These are phyloP conservation scores for Alloplasta piceator DNA, from an alignment of 2,888 invertebrate species.

Conservation along the genomic window DNA sequence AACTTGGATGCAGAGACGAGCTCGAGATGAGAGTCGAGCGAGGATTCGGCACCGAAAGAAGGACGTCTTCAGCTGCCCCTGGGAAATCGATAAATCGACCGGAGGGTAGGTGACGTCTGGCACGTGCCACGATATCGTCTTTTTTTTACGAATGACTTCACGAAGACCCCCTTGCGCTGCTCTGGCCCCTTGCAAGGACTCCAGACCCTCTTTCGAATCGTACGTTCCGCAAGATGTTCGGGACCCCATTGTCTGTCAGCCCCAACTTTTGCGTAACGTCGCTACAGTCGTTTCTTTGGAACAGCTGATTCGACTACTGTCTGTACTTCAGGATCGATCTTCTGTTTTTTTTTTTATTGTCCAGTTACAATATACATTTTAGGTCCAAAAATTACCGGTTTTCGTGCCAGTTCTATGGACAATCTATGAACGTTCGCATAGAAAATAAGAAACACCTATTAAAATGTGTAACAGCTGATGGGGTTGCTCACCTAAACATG, in stretches of 20 bases:
- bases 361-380: constrained; percentile 38
- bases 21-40: constrained; percentile 65
- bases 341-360: constrained; percentile 27
- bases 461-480: too few species aligned
- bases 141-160: constrained; percentile 49
- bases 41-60: constrained; percentile 51
- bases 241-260: constrained; percentile 49
- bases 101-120: constrained; percentile 77
- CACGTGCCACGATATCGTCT: constrained; percentile 79
- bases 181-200: constrained; percentile 44
- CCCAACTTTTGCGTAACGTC: constrained; percentile 34
- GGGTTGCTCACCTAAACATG: background rate
- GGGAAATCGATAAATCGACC: constrained; percentile 78
- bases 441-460: background rate
- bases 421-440: background rate
- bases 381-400: background rate
- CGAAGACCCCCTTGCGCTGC: constrained; percentile 51
- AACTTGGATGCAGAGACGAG: constrained; percentile 5
- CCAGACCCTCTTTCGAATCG: constrained; percentile 39
- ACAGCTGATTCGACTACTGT: constrained; percentile 50
- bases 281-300: constrained; percentile 26
- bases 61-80: constrained; percentile 60
- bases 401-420: background rate
- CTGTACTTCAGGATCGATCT: constrained; percentile 15
- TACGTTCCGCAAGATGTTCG: constrained; percentile 57